A percentile compares a stretch with the other conserved stretches of the same genome.
Conservation (phyloP, 2,797 vertebrate genomes). For the Emys orbicularis region DNA sequence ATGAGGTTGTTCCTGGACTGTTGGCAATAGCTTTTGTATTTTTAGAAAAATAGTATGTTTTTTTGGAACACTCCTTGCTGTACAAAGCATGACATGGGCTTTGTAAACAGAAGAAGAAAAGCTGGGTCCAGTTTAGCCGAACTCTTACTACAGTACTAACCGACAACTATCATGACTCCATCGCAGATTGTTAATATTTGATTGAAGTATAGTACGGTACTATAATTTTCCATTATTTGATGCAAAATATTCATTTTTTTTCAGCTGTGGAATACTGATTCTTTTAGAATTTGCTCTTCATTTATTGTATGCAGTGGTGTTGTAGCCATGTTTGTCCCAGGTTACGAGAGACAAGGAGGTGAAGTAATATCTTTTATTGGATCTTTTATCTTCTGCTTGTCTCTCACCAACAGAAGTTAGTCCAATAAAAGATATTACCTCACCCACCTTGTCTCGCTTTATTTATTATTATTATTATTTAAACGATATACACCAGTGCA, state of each 20-base stretch:
- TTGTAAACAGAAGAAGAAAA: conserved; percentile 9
- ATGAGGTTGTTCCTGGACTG: conserved; percentile 27
- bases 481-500: background rate
- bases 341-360: background rate
- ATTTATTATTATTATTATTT: background rate
- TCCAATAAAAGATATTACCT: too few species aligned
- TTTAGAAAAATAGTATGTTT: background rate
- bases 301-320: background rate
- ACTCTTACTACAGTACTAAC: background rate
- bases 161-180: background rate
- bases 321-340: background rate
- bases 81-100: background rate
- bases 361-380: background rate
- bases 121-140: background rate
- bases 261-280: background rate
- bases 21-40: background rate
- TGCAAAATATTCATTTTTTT: background rate
- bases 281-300: background rate
- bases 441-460: too few species aligned
- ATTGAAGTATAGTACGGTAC: background rate
- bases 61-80: background rate
- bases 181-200: background rate
- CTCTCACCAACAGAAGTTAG: too few species aligned
- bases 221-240: background rate
- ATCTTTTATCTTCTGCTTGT: background rate